These are phyloP conservation scores for Iselma pallidipennis DNA, from an alignment of 2,888 invertebrate species.

Conservation along the genomic window DNA sequence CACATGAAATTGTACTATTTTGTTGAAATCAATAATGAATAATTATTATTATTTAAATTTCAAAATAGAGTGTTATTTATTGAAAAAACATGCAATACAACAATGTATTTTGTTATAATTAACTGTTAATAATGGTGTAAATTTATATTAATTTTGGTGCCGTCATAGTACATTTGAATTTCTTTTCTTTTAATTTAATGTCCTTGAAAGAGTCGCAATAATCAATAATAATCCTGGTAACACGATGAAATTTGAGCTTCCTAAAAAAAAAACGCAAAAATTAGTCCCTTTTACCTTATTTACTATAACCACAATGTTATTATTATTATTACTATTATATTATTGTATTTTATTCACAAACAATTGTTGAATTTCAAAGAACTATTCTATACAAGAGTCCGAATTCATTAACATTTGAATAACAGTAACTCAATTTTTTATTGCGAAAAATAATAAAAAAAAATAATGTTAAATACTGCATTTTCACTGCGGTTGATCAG, in stretches of 20 bases:
- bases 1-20: too few species aligned
- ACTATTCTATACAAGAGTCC: neutral
- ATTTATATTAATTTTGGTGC: slow-evolving; percentile 19
- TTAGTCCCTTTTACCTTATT: neutral
- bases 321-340: neutral
- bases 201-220: slow-evolving; percentile 30
- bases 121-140: slow-evolving; percentile 7
- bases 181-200: slow-evolving; percentile 20
- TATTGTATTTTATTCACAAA: neutral
- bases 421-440: slow-evolving; percentile 20
- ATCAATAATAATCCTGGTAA: slow-evolving; percentile 34
- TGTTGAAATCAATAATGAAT: too few species aligned
- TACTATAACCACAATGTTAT: neutral
- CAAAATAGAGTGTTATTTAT: slow-evolving; percentile 11
- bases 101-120: slow-evolving; percentile 4
- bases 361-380: neutral
- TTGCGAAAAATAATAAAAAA: slow-evolving; percentile 22
- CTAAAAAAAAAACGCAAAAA: slow-evolving; percentile 28
- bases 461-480: neutral
- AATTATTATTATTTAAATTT: too few species aligned
- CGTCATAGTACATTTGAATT: slow-evolving; percentile 1
- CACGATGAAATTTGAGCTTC: slow-evolving; percentile 30
- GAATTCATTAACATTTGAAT: slow-evolving; percentile 2
- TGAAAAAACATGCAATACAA: slow-evolving; percentile 15
- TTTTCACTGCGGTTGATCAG: slow-evolving; percentile 14